Evolutionary conservation across 2,888 invertebrate genomes (phyloP).

Genomic region (Chromoteleia sp.): DNA sequence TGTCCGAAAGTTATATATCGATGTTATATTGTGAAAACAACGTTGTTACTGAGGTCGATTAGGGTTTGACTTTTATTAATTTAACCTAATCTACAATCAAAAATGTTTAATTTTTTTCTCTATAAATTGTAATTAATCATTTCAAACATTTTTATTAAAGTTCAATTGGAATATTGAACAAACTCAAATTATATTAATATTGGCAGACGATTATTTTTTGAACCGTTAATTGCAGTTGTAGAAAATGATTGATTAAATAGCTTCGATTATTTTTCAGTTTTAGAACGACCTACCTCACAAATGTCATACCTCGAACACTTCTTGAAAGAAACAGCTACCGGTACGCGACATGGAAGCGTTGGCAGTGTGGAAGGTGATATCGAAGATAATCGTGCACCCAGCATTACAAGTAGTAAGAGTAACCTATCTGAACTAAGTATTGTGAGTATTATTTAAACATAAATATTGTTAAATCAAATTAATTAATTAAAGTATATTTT

Average conservation of each 20-base stretch:
- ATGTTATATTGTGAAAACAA: conserved; percentile 26
- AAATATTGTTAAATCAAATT: too few species aligned
- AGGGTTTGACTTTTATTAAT: too few species aligned
- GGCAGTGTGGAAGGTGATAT: conserved; percentile 91
- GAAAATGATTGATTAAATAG: conserved; percentile 27
- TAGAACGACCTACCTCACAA: conserved; percentile 95
- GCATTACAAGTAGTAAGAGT: conserved; percentile 93
- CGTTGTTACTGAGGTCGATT: neutral
- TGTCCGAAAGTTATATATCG: conserved; percentile 11
- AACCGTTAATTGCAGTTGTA: neutral
- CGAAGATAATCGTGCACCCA: conserved; percentile 91
- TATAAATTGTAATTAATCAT: too few species aligned
- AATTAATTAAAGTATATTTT: too few species aligned
- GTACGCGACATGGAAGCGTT: conserved; percentile 85
- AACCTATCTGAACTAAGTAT: conserved; percentile 93
- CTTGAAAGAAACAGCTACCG: conserved; percentile 89
- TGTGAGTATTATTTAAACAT: conserved; percentile 85
- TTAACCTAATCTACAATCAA: too few species aligned
- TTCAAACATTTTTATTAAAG: conserved; percentile 1
- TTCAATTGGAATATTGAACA: neutral
- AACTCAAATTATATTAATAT: neutral
- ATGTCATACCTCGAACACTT: conserved; percentile 97
- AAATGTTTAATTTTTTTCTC: neutral
- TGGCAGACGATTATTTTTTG: conserved; percentile 24
- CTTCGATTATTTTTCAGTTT: conserved; percentile 87